A percentile compares a stretch with the other conserved stretches of the same genome.
Evolutionary conservation across 1,140 invertebrate genomes (phyloP).

Genomic region (Whitmania pigra): DNA sequence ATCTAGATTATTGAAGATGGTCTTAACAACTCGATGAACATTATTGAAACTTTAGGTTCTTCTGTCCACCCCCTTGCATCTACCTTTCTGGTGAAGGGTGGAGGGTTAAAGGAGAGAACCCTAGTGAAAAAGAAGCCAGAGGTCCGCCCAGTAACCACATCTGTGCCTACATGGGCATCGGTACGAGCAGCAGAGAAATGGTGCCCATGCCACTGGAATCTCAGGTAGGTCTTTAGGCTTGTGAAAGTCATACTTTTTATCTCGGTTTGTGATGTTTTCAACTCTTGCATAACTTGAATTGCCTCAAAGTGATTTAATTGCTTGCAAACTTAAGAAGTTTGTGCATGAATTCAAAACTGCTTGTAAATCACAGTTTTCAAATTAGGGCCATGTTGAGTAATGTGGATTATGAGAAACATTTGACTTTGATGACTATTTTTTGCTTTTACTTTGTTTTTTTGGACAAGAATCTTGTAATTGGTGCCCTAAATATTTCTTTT

Average conservation of each 20-base stretch:
- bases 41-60: slow-evolving; percentile 50
- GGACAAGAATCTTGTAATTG: not conserved
- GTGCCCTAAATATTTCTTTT: not conserved
- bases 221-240: not conserved
- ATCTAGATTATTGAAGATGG: not conserved
- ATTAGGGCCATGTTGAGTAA: too few species aligned
- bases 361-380: too few species aligned
- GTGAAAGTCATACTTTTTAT: too few species aligned
- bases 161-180: slow-evolving; percentile 91
- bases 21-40: not conserved
- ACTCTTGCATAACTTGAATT: too few species aligned
- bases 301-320: too few species aligned
- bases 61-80: slow-evolving; percentile 92
- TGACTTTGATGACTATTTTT: not conserved
- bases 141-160: slow-evolving; percentile 45
- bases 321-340: too few species aligned
- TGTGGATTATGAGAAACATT: too few species aligned
- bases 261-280: too few species aligned
- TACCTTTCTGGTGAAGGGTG: slow-evolving; percentile 90
- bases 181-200: slow-evolving; percentile 74
- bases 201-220: slow-evolving; percentile 82
- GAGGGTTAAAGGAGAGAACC: slow-evolving; percentile 52
- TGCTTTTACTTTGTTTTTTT: not conserved
- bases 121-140: not conserved
- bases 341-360: too few species aligned